These are phyloP conservation scores for Aurelia coerulea DNA, from an alignment of 30 jellyfish, hydroid and myxozoan genomes.

Conservation along the genomic window DNA sequence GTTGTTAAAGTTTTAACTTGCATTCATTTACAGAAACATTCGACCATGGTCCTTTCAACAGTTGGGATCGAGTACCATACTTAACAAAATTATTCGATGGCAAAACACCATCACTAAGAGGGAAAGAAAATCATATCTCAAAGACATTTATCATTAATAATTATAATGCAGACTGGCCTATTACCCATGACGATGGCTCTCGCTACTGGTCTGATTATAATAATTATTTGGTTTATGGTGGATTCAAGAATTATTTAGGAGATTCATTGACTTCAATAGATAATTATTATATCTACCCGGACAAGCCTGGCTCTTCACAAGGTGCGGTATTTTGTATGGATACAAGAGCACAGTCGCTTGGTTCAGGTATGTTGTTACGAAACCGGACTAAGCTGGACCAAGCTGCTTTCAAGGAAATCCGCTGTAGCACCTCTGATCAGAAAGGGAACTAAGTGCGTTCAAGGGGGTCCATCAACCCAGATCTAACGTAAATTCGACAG, in stretches of 20 bases:
- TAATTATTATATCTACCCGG: constrained; percentile 91
- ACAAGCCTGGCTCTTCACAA: constrained; percentile 43
- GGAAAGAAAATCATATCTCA: constrained; percentile 70
- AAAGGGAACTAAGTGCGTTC: too few relatives aligned
- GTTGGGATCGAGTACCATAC: constrained; percentile 97
- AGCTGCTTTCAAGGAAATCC: not conserved
- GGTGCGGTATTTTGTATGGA: constrained; percentile 69
- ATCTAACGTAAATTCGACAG: too few relatives aligned
- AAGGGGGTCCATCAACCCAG: too few relatives aligned
- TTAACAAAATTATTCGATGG: constrained; percentile 81
- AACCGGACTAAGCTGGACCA: not conserved
- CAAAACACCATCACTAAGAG: constrained; percentile 49
- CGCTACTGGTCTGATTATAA: constrained; percentile 89
- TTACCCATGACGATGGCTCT: constrained; percentile 98
- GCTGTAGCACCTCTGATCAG: too few relatives aligned
- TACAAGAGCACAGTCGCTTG: constrained; percentile 86
- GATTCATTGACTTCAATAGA: constrained; percentile 65
- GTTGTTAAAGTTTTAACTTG: too few relatives aligned
- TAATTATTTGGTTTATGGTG: constrained; percentile 88
- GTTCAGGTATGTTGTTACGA: constrained; percentile 42
- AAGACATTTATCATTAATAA: constrained; percentile 71
- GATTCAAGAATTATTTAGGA: constrained; percentile 93
- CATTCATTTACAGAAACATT: constrained; percentile 73
- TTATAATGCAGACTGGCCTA: constrained; percentile 94
- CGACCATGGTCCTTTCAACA: constrained; percentile 96